phyloP scores from a whole-genome alignment of 1,140 invertebrate species.

The Drosophila melanogaster region Release_6_plus_ISO1_MT NT_037436.4:3775501-3776000 shows the following conservation, averaged over 20 bases:
- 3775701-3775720: not conserved
- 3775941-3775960: constrained; percentile 2
- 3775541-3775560: constrained; percentile 54
- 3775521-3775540: constrained; percentile 1
- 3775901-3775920: constrained; percentile 37
- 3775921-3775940: constrained; percentile 33
- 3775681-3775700: constrained; percentile 26
- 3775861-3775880: constrained; percentile 3
- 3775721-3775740: not conserved
- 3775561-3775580: constrained; percentile 18
- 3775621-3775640: constrained; percentile 36
- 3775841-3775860: constrained; percentile 7
- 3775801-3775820: not conserved
- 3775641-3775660: constrained; percentile 49
- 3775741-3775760: no score
- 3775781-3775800: no score
- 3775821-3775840: not conserved
- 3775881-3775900: constrained; percentile 26
- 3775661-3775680: constrained; percentile 49
- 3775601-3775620: constrained; percentile 29
- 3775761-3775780: not conserved
- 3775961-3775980: constrained; percentile 30
- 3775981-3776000: constrained; percentile 44
- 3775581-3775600: constrained; percentile 60
- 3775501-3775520: not conserved